phyloP scores from a whole-genome alignment of 2,888 invertebrate genomes.

The Strigamia crassipes region DNA sequence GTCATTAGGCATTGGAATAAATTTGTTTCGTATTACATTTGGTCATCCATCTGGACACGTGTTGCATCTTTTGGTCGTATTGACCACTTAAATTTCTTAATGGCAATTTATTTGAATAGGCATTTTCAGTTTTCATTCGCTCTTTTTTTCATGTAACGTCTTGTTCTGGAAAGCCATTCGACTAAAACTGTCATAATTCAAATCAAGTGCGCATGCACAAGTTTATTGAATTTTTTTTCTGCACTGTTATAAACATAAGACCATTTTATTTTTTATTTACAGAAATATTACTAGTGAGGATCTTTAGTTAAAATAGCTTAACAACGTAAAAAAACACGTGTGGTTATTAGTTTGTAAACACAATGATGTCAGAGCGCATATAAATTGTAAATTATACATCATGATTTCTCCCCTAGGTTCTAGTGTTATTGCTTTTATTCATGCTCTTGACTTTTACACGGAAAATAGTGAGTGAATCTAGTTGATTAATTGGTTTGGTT shows the following conservation, averaged over 20 bases:
- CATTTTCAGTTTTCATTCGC: background rate
- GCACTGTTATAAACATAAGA: background rate
- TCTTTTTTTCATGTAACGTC: background rate
- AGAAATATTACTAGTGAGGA: background rate
- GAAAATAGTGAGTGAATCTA: background rate
- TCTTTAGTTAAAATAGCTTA: background rate
- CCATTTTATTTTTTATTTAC: background rate
- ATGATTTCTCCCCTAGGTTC: conserved; percentile 8
- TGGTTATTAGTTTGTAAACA: background rate
- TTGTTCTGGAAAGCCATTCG: background rate
- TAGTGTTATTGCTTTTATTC: conserved; percentile 14
- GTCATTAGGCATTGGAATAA: conserved; percentile 42
- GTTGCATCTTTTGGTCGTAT: conserved; percentile 38
- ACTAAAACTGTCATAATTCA: conserved; percentile 2
- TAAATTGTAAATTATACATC: background rate
- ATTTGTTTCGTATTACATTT: conserved; percentile 36
- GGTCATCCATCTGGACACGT: conserved; percentile 40
- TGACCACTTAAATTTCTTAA: conserved; percentile 40
- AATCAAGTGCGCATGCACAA: background rate
- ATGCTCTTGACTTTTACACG: background rate
- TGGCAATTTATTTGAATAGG: conserved; percentile 27
- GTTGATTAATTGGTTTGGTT: background rate
- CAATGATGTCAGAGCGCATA: conserved; percentile 14
- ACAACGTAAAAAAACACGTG: background rate
- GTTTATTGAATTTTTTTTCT: background rate